Conservation (phyloP, 2,113 vertebrate genomes). For the Centrocercus urophasianus region DNA sequence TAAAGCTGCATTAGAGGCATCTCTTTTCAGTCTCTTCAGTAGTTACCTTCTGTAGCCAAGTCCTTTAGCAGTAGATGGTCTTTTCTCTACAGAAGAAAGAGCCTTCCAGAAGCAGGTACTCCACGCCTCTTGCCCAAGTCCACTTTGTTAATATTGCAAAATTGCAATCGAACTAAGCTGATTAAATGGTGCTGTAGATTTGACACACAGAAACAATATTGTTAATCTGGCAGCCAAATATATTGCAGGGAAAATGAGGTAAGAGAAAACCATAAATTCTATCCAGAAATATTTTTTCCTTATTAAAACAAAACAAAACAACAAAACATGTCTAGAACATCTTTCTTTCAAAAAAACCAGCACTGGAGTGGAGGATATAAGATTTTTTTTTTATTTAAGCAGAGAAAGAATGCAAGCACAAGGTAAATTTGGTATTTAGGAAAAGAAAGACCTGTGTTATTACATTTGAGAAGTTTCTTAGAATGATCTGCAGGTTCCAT, state of each 20-base stretch:
- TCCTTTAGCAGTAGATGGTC: background rate
- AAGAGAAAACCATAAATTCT: background rate
- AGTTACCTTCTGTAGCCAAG: background rate
- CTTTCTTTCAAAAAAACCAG: background rate
- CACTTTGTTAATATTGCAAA: background rate
- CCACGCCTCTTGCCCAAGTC: background rate
- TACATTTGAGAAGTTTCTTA: background rate
- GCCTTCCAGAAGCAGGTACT: fast-evolving
- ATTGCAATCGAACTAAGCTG: background rate
- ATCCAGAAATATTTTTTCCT: background rate
- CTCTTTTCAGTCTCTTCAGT: background rate
- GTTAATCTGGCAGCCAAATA: background rate
- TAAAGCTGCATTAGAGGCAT: background rate
- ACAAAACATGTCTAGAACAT: background rate
- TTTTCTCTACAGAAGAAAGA: background rate
- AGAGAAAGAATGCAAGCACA: background rate
- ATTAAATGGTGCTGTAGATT: background rate
- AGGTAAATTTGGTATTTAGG: background rate
- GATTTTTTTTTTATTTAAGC: background rate
- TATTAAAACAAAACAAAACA: background rate
- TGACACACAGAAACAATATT: background rate
- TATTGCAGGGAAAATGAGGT: background rate
- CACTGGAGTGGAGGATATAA: background rate
- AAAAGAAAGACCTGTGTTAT: background rate
- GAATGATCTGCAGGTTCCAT: background rate